Conservation (phyloP, 2,113 vertebrate genomes). For the Sterna hirundo region DNA sequence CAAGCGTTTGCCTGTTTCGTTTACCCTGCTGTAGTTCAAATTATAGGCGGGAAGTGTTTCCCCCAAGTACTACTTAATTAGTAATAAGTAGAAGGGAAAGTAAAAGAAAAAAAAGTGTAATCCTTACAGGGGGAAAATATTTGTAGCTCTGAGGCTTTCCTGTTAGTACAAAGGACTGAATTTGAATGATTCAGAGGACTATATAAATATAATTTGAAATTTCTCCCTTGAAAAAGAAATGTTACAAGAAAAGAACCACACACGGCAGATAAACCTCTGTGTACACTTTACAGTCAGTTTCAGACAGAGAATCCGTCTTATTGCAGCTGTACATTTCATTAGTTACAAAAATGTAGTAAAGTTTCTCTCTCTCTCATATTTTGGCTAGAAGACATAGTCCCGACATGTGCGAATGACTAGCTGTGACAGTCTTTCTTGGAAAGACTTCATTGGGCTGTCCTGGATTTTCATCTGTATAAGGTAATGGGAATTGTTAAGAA, state of each 20-base stretch:
- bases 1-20: conserved; percentile 64
- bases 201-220: background rate
- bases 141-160: conserved; percentile 63
- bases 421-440: conserved; percentile 6
- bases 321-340: conserved; percentile 5
- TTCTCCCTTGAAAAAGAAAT: background rate
- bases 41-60: conserved; percentile 58
- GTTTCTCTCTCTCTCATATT: background rate
- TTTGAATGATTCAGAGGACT: conserved; percentile 45
- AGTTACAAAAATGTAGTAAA: conserved; percentile 2
- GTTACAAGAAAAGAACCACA: background rate
- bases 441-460: background rate
- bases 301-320: background rate
- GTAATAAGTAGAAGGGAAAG: conserved; percentile 57
- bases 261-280: background rate
- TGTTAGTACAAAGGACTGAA: conserved; percentile 46
- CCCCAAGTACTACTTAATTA: conserved; percentile 66
- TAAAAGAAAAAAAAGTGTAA: conserved; percentile 16
- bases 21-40: conserved; percentile 60
- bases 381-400: background rate
- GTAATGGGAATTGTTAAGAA: background rate
- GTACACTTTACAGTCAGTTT: background rate
- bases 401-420: background rate
- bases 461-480: background rate
- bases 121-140: conserved; percentile 46